Conservation (phyloP, 1,140 invertebrate species). For the Galleria mellonella region DNA sequence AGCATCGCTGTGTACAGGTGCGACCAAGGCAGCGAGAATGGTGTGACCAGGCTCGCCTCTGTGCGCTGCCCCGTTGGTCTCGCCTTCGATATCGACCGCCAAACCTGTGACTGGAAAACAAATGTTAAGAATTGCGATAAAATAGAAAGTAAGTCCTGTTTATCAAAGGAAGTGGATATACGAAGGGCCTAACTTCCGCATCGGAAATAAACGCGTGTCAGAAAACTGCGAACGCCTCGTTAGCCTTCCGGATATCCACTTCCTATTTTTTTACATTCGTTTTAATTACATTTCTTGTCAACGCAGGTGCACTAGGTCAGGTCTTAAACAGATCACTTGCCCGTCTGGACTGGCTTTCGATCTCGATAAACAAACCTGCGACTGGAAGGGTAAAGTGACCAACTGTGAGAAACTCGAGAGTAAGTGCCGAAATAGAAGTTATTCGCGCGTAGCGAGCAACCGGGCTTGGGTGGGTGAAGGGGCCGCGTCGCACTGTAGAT, state of each 20-base stretch:
- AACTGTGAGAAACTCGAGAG: constrained; percentile 97
- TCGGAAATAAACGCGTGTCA: constrained; percentile 15
- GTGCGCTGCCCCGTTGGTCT: constrained; percentile 92
- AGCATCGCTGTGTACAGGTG: constrained; percentile 81
- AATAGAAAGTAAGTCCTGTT: constrained; percentile 89
- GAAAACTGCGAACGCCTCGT: constrained; percentile 19
- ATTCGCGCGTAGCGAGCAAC: constrained; percentile 67
- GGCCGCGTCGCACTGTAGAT: constrained; percentile 70
- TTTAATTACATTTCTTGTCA: constrained; percentile 68
- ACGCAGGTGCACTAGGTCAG: constrained; percentile 91
- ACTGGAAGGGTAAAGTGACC: constrained; percentile 97
- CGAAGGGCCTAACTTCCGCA: constrained; percentile 54
- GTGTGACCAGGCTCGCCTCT: constrained; percentile 87
- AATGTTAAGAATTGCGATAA: constrained; percentile 96
- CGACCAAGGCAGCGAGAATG: constrained; percentile 90
- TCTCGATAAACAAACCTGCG: constrained; percentile 97
- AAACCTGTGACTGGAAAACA: constrained; percentile 97
- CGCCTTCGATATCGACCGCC: constrained; percentile 94
- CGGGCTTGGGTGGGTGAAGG: constrained; percentile 67
- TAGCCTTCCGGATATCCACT: constrained; percentile 57
- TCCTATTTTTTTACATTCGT: constrained; percentile 38
- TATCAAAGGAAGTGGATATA: constrained; percentile 49
- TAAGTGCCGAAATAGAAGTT: constrained; percentile 82
- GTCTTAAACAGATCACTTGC: constrained; percentile 95
- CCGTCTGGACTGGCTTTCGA: constrained; percentile 96